Percentiles rank a stretch among this genome's conserved stretches.
Conservation (phyloP, 2,888 invertebrate genomes). For the Notodonta ziczac region DNA sequence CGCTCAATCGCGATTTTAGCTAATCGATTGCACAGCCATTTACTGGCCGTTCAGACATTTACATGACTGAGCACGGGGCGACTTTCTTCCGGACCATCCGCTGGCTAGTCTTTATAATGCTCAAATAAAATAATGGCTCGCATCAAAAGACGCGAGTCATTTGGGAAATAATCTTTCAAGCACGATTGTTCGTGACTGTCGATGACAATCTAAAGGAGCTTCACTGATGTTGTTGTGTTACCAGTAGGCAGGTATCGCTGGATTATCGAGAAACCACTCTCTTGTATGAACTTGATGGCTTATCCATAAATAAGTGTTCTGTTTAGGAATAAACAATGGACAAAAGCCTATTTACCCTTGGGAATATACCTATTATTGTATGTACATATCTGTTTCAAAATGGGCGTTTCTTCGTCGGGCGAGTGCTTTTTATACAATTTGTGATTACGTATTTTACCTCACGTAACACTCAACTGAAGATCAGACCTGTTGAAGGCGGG, state of each 20-base stretch:
- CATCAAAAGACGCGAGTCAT: slow-evolving; percentile 5
- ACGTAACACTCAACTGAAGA: no score
- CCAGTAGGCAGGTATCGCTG: background rate
- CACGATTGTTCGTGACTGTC: background rate
- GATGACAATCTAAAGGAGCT: background rate
- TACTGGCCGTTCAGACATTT: slow-evolving; percentile 9
- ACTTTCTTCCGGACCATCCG: slow-evolving; percentile 12
- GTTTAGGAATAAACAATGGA: no score
- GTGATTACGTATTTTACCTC: no score
- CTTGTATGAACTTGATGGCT: background rate
- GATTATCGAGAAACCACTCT: background rate
- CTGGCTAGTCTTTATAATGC: background rate
- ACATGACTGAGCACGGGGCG: slow-evolving; percentile 17
- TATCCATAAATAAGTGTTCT: no score
- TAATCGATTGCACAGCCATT: background rate
- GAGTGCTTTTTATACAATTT: no score
- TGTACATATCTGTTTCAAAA: no score
- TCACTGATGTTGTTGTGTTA: background rate
- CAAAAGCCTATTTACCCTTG: no score
- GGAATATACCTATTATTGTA: no score
- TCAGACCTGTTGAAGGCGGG: no score
- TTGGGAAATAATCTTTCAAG: background rate
- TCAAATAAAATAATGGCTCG: slow-evolving; percentile 8
- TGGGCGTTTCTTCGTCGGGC: no score
- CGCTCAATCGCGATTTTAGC: slow-evolving; percentile 5